Conservation (phyloP, 2,888 invertebrate species). For the Noctua janthe region DNA sequence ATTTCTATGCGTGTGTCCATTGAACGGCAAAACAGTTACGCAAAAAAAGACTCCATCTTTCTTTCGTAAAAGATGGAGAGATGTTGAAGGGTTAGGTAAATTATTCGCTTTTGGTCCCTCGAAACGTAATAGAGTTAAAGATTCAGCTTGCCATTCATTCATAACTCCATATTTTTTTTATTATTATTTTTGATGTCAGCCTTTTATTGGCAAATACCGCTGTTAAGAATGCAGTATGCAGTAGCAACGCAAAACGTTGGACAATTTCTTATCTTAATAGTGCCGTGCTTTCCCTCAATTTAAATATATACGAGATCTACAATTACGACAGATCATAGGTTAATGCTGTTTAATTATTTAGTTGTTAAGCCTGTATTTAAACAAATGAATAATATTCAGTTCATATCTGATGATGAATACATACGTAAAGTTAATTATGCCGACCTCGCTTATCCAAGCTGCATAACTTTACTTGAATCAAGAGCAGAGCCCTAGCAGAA, state of each 20-base stretch:
- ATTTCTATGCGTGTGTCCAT: slow-evolving; percentile 9
- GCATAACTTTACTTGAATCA: slow-evolving; percentile 40
- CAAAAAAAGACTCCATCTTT: slow-evolving; percentile 5
- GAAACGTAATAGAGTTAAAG: too few species aligned
- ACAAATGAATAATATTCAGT: background rate
- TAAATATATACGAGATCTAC: too few species aligned
- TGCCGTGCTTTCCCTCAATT: background rate
- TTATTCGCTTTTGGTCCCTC: background rate
- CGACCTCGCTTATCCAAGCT: slow-evolving; percentile 37
- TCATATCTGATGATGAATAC: slow-evolving; percentile 21
- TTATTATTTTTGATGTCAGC: background rate
- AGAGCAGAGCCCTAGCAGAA: slow-evolving; percentile 45
- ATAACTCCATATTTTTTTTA: background rate
- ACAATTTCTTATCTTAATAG: background rate
- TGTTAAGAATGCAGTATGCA: too few species aligned
- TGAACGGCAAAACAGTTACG: background rate
- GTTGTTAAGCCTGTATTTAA: background rate
- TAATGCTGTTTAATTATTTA: background rate
- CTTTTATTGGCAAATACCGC: background rate
- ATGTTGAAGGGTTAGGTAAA: background rate
- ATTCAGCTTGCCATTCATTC: background rate
- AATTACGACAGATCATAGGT: background rate
- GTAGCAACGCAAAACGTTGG: background rate
- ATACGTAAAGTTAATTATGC: slow-evolving; percentile 24
- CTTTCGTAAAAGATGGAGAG: background rate